A percentile compares a stretch with the other conserved stretches of the same genome.
Evolutionary conservation across 2,888 invertebrate genomes (phyloP).

Genomic region (Sympetrum striolatum): DNA sequence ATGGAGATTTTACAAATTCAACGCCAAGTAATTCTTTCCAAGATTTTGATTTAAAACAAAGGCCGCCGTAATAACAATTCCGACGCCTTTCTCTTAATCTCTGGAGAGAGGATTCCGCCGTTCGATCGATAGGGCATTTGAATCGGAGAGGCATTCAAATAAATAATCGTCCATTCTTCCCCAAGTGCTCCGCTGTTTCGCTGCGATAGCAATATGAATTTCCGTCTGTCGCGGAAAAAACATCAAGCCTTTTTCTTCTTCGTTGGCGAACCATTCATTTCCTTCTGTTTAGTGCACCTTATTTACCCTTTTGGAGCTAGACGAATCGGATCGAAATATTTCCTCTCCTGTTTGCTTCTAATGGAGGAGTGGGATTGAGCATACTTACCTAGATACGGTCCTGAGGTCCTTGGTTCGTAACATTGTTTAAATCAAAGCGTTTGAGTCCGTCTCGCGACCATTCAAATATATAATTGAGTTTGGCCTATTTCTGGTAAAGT

Average conservation of each 20-base stretch:
- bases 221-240: not conserved
- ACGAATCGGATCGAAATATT: not conserved
- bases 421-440: too few relatives aligned
- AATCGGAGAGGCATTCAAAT: not conserved
- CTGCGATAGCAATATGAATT: not conserved
- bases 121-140: not conserved
- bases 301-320: not conserved
- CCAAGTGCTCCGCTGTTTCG: not conserved
- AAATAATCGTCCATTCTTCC: not conserved
- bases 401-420: not conserved
- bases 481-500: too few relatives aligned
- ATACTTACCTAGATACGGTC: not conserved
- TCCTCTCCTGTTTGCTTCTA: not conserved
- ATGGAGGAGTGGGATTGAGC: too few relatives aligned
- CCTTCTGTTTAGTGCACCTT: not conserved
- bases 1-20: too few relatives aligned
- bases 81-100: not conserved
- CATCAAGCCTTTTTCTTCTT: not conserved
- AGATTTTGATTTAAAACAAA: not conserved
- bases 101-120: not conserved
- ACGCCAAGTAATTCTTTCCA: not conserved
- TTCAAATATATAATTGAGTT: too few relatives aligned
- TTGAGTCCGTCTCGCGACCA: too few relatives aligned
- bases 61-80: not conserved
- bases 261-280: not conserved